Evolutionary conservation across 2,888 invertebrate genomes (phyloP).

Genomic region (Archaeoteleia sp.): DNA sequence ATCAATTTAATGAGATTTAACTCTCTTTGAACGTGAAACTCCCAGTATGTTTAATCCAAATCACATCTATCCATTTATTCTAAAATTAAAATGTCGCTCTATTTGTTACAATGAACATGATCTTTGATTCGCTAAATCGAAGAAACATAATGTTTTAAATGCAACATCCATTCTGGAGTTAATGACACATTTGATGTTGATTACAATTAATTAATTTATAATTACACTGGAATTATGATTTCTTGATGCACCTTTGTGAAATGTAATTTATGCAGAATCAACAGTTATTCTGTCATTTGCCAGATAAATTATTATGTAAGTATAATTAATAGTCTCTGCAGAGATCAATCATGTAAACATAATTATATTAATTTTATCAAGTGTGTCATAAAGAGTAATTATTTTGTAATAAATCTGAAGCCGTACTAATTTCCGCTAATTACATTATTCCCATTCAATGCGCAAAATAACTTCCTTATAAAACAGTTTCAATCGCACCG

Average conservation of each 20-base stretch:
- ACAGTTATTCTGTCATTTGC: constrained; percentile 48
- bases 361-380: constrained; percentile 45
- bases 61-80: constrained; percentile 6
- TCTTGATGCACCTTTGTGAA: too few relatives aligned
- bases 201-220: constrained; percentile 15
- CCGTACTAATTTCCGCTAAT: too few relatives aligned
- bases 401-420: too few relatives aligned
- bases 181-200: constrained; percentile 9
- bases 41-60: not conserved
- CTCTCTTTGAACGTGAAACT: constrained; percentile 8
- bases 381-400: too few relatives aligned
- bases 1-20: constrained; percentile 12
- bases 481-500: too few relatives aligned
- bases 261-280: constrained; percentile 48
- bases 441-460: too few relatives aligned
- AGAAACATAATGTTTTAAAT: constrained; percentile 20
- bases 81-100: not conserved
- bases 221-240: not conserved
- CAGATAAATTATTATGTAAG: constrained; percentile 49
- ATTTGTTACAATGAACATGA: not conserved
- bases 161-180: too few relatives aligned
- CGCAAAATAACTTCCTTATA: too few relatives aligned
- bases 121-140: constrained; percentile 8
- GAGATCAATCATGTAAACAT: constrained; percentile 51
- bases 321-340: constrained; percentile 45